These are phyloP conservation scores for Drosophila demipolita DNA, from an alignment of 2,888 invertebrate genomes.

Conservation along the genomic window DNA sequence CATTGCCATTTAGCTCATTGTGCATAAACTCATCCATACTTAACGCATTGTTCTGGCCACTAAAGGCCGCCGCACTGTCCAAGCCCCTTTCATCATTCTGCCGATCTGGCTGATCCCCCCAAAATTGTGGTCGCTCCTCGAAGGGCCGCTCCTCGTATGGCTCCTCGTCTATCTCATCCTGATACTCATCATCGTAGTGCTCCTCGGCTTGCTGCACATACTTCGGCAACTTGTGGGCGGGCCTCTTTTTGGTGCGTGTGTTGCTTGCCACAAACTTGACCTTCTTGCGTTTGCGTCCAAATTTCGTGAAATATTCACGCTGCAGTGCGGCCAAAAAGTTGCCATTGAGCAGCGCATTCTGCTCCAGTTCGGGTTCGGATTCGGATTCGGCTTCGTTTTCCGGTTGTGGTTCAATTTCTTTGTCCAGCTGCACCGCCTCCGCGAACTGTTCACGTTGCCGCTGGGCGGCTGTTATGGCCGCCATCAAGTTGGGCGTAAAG, in stretches of 20 bases:
- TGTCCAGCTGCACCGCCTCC: slow-evolving; percentile 13
- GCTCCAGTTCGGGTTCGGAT: slow-evolving; percentile 33
- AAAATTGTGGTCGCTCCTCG: slow-evolving; percentile 3
- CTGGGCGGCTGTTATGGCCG: slow-evolving; percentile 52
- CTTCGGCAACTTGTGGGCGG: background rate
- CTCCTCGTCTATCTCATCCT: slow-evolving; percentile 21
- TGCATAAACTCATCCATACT: slow-evolving; percentile 58
- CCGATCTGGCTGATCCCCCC: slow-evolving; percentile 5
- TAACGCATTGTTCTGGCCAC: slow-evolving; percentile 60
- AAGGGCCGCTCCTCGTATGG: slow-evolving; percentile 8
- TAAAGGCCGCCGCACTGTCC: slow-evolving; percentile 65
- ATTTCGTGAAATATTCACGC: slow-evolving; percentile 66
- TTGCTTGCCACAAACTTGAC: slow-evolving; percentile 1
- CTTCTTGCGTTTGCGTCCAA: slow-evolving; percentile 57
- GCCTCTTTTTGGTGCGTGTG: slow-evolving; percentile 6
- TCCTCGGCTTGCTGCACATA: slow-evolving; percentile 36
- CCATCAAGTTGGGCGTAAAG: slow-evolving; percentile 65
- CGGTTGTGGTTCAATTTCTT: slow-evolving; percentile 16
- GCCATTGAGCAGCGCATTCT: slow-evolving; percentile 68
- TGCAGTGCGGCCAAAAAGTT: slow-evolving; percentile 80
- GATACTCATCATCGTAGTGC: slow-evolving; percentile 59
- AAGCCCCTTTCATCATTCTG: slow-evolving; percentile 35
- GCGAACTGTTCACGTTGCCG: slow-evolving; percentile 21
- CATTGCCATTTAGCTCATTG: slow-evolving; percentile 15
- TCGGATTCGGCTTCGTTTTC: slow-evolving; percentile 8